phyloP scores from a whole-genome alignment of 2,888 invertebrate genomes.

The Diplazon laetatorius region DNA sequence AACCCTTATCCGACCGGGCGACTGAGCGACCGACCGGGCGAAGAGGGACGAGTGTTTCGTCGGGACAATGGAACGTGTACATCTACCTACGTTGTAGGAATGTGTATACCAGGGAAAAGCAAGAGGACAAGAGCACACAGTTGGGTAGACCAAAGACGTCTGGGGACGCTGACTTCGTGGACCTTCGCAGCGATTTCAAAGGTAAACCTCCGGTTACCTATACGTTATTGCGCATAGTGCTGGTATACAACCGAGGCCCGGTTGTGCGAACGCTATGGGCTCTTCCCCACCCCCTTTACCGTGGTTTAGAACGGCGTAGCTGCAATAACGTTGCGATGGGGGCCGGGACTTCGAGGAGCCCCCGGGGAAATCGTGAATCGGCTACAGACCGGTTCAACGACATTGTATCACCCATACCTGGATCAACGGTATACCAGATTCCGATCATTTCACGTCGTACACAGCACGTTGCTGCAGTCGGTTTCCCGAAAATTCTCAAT shows the following conservation, averaged over 20 bases:
- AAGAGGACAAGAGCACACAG: constrained; percentile 15
- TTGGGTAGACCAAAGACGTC: constrained; percentile 63
- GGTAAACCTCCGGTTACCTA: constrained; percentile 44
- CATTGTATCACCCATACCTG: constrained; percentile 29
- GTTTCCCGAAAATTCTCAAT: not conserved
- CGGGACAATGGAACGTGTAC: constrained; percentile 70
- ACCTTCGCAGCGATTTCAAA: constrained; percentile 49
- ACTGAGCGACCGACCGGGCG: constrained; percentile 54
- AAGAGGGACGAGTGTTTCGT: constrained; percentile 64
- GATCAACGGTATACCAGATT: constrained; percentile 8
- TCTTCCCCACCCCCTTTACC: constrained; percentile 14
- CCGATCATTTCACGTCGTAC: not conserved
- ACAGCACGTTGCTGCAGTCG: not conserved
- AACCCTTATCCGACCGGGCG: constrained; percentile 59
- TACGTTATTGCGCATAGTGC: constrained; percentile 27
- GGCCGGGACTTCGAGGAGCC: constrained; percentile 16
- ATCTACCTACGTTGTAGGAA: constrained; percentile 44
- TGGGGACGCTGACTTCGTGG: constrained; percentile 36
- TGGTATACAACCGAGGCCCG: constrained; percentile 26
- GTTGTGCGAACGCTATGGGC: constrained; percentile 1
- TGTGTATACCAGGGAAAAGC: constrained; percentile 38
- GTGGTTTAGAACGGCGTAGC: constrained; percentile 1
- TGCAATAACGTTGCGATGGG: constrained; percentile 33
- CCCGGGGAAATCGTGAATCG: constrained; percentile 40
- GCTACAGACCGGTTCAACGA: constrained; percentile 43